Percentiles rank a stretch among this genome's conserved stretches.
Evolutionary conservation across 2,888 invertebrate genomes (phyloP).

Genomic region (Rutpela maculata): DNA sequence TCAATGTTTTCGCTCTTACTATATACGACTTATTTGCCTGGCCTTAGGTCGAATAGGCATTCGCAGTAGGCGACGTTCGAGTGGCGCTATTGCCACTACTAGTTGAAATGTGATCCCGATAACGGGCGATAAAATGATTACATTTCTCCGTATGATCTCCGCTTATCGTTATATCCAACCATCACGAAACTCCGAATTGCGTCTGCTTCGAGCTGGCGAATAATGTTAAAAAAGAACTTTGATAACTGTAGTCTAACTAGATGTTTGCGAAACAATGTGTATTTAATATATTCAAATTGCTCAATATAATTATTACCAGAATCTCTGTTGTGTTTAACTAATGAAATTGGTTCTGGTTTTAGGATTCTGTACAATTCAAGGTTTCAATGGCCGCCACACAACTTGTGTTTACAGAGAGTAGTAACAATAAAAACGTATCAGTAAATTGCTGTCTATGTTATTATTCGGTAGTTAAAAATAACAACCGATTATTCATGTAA

Average conservation of each 20-base stretch:
- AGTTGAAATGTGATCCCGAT: constrained; percentile 1
- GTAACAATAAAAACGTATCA: too few species aligned
- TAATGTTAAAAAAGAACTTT: background rate
- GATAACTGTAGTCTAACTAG: background rate
- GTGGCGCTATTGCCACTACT: background rate
- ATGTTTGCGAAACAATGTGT: background rate
- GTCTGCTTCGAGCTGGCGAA: background rate
- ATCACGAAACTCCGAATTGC: background rate
- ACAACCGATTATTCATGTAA: too few species aligned
- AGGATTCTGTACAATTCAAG: too few species aligned
- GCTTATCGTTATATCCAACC: background rate
- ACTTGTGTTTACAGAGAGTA: too few species aligned
- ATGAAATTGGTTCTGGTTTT: too few species aligned
- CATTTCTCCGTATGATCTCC: constrained; percentile 2
- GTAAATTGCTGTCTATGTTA: too few species aligned
- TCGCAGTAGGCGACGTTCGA: background rate
- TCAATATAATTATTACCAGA: too few species aligned
- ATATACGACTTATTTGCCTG: background rate
- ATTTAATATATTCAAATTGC: too few species aligned
- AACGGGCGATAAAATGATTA: constrained; percentile 7
- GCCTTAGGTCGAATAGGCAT: background rate
- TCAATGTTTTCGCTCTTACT: background rate
- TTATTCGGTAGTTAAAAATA: too few species aligned
- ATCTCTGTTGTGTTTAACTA: too few species aligned
- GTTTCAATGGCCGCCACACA: too few species aligned